Evolutionary conservation across 2,888 invertebrate species (phyloP), one percentile per base, ranked within the genome.

Genomic region (Nemoura dubitans): DNA sequence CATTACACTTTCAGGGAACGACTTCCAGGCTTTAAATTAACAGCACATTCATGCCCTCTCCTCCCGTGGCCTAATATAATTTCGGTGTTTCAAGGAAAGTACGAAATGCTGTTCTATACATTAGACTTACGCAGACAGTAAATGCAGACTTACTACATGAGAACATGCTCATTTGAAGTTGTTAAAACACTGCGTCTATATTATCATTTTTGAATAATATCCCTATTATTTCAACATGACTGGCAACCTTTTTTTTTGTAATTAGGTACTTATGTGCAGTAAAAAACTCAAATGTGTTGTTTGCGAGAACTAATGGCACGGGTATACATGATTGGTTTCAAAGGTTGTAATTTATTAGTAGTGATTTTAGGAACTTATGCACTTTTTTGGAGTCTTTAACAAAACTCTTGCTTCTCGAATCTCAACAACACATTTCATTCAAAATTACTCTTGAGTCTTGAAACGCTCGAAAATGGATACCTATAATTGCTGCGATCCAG

Each of bases 71-170:
- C 59, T 59, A 59, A 59, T 59, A 59, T 59, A 59, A 59, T 59
- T 59, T 59, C 59, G 59, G 59, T 59, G 59, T 59, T 59, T 59
- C 14, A 59, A 7, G 59, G 3, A 59, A 59, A 59, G 59, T 59
- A 59, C 59, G 59, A 59, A 59, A 59, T 59, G 59, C 59, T 59
- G 59, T 59, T 59, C 59, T 59, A 59, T 59, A 59, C 59, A 59
- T 59, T 59, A 59, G 59, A 59, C 59, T 59, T 59, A 59, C 59
- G 59, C 59, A 7, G 59, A 59, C 59, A 59, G 59, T 59, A 59
- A 59, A 59, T 36, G 36, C 10, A 36, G 36, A 36, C 10, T 59
- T 7, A 6, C 36, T 3, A 59, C 59, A 59, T 14, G 59, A 59
- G 59, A 59, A 59, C 59, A 21, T 21, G 59, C 59, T 59, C 21